Conservation (phyloP, 2,888 invertebrate species). For the Augochlorella aurata region DNA sequence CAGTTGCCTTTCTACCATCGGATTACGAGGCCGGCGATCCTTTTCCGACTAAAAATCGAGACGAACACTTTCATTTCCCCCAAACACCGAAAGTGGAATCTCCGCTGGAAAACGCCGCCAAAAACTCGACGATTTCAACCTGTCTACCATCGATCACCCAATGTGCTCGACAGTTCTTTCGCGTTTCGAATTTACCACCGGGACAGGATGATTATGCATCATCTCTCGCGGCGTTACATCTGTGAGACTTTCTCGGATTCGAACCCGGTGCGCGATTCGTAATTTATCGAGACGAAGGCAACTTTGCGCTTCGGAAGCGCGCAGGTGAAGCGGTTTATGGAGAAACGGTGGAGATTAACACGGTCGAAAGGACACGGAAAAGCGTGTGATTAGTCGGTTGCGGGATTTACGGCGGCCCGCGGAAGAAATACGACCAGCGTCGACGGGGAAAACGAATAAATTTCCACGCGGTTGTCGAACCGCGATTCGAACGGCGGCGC, state of each 20-base stretch:
- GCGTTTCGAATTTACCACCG: neutral
- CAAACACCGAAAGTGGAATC: conserved; percentile 6
- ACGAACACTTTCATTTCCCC: conserved; percentile 57
- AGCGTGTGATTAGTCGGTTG: conserved; percentile 19
- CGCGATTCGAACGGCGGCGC: conserved; percentile 15
- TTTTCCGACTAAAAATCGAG: conserved; percentile 52
- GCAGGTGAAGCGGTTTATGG: neutral
- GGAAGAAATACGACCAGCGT: conserved; percentile 20
- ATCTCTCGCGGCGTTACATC: too few species aligned
- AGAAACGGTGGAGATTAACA: neutral
- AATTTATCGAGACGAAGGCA: neutral
- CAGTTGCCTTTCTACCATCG: conserved; percentile 44
- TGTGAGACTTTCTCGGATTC: neutral
- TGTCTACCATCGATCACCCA: neutral
- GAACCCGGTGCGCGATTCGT: neutral
- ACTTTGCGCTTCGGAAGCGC: neutral
- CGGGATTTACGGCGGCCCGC: neutral
- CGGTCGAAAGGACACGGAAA: conserved; percentile 17
- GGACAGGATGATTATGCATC: neutral
- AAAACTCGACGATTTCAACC: neutral
- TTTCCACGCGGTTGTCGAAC: neutral
- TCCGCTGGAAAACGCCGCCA: neutral
- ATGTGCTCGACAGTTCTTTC: too few species aligned
- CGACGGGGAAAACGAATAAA: conserved; percentile 14
- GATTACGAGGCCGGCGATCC: conserved; percentile 38